These are phyloP conservation scores for Chloroclystis v-ata DNA, from an alignment of 2,888 invertebrate species.

Conservation along the genomic window DNA sequence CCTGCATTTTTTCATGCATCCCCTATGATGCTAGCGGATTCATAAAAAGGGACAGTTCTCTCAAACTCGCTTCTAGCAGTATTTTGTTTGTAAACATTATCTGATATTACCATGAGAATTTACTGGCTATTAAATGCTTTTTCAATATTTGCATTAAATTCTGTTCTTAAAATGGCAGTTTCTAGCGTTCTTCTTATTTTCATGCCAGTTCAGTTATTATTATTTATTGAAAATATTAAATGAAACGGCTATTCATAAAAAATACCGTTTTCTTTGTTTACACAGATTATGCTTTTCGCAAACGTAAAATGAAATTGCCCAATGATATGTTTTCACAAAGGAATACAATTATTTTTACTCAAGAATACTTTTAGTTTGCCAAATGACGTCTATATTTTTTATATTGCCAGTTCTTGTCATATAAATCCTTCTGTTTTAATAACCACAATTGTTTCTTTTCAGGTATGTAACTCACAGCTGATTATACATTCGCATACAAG, in stretches of 20 bases:
- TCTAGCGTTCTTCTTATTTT: too few relatives aligned
- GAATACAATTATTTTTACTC: constrained; percentile 7
- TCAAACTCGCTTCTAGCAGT: constrained; percentile 22
- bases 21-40: constrained; percentile 63
- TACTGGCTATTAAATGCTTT: not conserved
- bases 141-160: too few relatives aligned
- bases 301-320: constrained; percentile 14
- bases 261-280: constrained; percentile 25
- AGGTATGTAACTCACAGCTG: constrained; percentile 10
- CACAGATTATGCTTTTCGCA: constrained; percentile 29
- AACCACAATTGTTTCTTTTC: constrained; percentile 4
- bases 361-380: constrained; percentile 8
- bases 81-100: constrained; percentile 24
- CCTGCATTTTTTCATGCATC: constrained; percentile 75
- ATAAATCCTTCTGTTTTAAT: too few relatives aligned
- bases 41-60: constrained; percentile 41
- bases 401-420: not conserved
- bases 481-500: not conserved
- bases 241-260: constrained; percentile 9
- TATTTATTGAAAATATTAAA: not conserved
- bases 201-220: too few relatives aligned
- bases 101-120: constrained; percentile 1
- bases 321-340: constrained; percentile 15
- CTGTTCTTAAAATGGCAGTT: too few relatives aligned
- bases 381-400: constrained; percentile 1